Evolutionary conservation across 2,888 invertebrate genomes (phyloP).

Genomic region (Lycocerus yunnanus): DNA sequence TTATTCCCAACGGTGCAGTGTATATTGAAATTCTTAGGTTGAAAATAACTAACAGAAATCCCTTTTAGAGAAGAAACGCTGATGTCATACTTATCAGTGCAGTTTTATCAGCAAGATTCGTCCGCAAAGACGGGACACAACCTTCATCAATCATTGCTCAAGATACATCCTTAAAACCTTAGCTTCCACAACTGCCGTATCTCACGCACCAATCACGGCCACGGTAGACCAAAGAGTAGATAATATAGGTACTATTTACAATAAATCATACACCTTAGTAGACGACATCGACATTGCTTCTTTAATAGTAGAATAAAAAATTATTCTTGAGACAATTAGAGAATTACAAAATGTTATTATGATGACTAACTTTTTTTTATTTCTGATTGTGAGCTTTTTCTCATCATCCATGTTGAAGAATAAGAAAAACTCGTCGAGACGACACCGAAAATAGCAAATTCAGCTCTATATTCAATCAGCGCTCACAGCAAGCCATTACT

Average conservation of each 20-base stretch:
- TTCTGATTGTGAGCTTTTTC: too few relatives aligned
- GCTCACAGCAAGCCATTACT: background rate
- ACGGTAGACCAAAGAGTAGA: conserved; percentile 5
- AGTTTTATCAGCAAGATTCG: conserved; percentile 26
- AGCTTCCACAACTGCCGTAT: conserved; percentile 19
- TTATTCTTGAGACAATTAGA: background rate
- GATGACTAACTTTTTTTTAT: too few relatives aligned
- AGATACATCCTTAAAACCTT: conserved; percentile 19
- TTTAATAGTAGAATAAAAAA: background rate
- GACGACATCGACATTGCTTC: background rate
- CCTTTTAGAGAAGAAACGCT: conserved; percentile 21
- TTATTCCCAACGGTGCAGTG: conserved; percentile 10
- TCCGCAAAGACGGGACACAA: conserved; percentile 26
- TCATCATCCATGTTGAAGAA: too few relatives aligned
- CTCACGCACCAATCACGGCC: conserved; percentile 8
- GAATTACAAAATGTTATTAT: too few relatives aligned
- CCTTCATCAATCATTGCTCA: conserved; percentile 32
- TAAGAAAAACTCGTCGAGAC: too few relatives aligned
- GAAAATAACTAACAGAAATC: conserved; percentile 20
- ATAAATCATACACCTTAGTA: background rate
- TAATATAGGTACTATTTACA: background rate
- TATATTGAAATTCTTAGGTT: conserved; percentile 17
- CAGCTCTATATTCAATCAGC: background rate
- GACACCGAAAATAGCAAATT: background rate
- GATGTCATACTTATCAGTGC: conserved; percentile 31